These are phyloP conservation scores for Oncorhynchus masou DNA, from an alignment of 2,113 vertebrate species.

Conservation along the genomic window DNA sequence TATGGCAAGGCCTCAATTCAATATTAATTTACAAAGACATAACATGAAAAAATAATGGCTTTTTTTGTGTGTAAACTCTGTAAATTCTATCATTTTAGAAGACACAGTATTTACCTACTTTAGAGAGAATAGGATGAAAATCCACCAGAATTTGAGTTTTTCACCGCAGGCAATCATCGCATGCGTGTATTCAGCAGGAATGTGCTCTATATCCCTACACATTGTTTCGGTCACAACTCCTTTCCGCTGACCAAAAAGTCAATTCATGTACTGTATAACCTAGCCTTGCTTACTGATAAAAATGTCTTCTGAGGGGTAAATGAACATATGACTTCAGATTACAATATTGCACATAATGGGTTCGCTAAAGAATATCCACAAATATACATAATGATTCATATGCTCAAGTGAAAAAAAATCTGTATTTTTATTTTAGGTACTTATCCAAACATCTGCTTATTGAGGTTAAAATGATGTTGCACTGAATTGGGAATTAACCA, in stretches of 20 bases:
- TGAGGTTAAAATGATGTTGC: not conserved
- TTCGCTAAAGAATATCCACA: constrained; percentile 2
- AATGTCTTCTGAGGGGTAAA: not conserved
- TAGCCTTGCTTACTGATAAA: not conserved
- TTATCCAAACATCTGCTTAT: not conserved
- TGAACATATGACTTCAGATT: not conserved
- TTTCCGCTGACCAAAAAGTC: not conserved
- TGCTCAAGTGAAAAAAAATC: not conserved
- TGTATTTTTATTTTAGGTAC: not conserved
- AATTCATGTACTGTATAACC: not conserved
- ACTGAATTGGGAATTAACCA: not conserved
- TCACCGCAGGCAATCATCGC: not conserved
- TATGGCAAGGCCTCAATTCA: constrained; percentile 73
- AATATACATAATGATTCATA: not conserved
- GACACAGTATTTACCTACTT: constrained; percentile 1
- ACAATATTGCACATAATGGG: constrained; percentile 1
- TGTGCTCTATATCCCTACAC: not conserved
- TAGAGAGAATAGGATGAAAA: not conserved
- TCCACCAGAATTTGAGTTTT: constrained; percentile 7
- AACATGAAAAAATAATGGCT: constrained; percentile 48
- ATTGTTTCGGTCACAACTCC: not conserved
- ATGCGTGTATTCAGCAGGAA: constrained; percentile 20
- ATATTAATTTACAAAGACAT: constrained; percentile 64
- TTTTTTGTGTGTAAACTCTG: constrained; percentile 49
- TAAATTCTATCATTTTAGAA: constrained; percentile 13